Evolutionary conservation across 2,113 vertebrate genomes (phyloP).

Genomic region (Crotalus viridis): DNA sequence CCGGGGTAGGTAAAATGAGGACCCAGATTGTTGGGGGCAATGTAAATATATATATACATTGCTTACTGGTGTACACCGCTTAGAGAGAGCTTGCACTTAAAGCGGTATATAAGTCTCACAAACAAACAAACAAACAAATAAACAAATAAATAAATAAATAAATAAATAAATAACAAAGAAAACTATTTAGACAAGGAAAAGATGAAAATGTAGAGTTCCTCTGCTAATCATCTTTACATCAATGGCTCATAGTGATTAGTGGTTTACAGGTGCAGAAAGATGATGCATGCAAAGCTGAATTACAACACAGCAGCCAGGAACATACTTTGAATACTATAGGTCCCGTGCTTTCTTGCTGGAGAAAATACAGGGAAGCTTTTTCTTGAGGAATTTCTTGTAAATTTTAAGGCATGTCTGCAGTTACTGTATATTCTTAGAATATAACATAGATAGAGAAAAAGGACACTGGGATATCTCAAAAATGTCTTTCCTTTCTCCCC

Average conservation of each 20-base stretch:
- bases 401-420: too few relatives aligned
- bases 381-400: not conserved
- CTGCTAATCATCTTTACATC: not conserved
- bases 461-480: not conserved
- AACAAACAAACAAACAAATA: too few relatives aligned
- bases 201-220: not conserved
- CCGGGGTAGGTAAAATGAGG: too few relatives aligned
- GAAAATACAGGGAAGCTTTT: not conserved
- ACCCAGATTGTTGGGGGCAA: too few relatives aligned
- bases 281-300: not conserved
- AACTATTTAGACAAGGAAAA: not conserved
- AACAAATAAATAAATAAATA: too few relatives aligned
- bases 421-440: not conserved
- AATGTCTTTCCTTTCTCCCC: not conserved
- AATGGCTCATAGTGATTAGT: not conserved
- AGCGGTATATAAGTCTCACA: too few relatives aligned
- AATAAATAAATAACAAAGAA: not conserved
- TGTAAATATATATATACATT: too few relatives aligned
- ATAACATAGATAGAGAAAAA: not conserved
- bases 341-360: not conserved
- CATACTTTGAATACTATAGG: not conserved
- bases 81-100: too few relatives aligned
- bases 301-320: not conserved
- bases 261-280: not conserved
- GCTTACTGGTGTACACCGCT: too few relatives aligned